Conservation (phyloP, 2,113 vertebrate genomes). For the Dermatemys mawii region DNA sequence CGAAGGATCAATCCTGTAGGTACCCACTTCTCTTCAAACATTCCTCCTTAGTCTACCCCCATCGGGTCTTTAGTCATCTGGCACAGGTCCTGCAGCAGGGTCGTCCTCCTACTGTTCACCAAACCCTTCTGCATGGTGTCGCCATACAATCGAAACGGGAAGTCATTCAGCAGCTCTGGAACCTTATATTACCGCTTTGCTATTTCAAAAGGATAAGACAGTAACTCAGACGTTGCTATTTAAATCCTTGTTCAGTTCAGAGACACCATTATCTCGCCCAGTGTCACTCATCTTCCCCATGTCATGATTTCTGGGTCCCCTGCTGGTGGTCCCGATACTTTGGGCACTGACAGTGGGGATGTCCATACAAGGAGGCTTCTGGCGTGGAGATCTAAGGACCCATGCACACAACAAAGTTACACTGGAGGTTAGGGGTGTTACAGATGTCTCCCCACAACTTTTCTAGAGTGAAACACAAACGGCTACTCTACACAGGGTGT, state of each 20-base stretch:
- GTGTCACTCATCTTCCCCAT: background rate
- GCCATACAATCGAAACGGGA: background rate
- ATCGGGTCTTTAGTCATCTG: background rate
- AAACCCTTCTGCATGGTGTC: background rate
- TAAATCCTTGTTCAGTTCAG: background rate
- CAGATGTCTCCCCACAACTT: background rate
- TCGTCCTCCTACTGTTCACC: background rate
- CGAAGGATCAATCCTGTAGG: background rate
- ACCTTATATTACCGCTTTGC: background rate
- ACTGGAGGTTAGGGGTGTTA: background rate
- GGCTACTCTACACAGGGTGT: background rate
- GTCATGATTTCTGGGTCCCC: background rate
- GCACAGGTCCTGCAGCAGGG: background rate
- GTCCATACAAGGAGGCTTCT: background rate
- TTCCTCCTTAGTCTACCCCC: background rate
- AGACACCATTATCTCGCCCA: background rate
- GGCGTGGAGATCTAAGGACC: fast-evolving
- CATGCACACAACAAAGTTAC: background rate
- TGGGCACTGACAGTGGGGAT: background rate
- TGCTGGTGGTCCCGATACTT: background rate
- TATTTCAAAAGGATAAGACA: background rate
- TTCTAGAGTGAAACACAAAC: background rate
- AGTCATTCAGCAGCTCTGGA: background rate
- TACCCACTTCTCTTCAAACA: background rate
- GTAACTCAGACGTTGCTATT: background rate